phyloP scores from a whole-genome alignment of 2,113 vertebrate species.

The Macrotis lagotis region DNA sequence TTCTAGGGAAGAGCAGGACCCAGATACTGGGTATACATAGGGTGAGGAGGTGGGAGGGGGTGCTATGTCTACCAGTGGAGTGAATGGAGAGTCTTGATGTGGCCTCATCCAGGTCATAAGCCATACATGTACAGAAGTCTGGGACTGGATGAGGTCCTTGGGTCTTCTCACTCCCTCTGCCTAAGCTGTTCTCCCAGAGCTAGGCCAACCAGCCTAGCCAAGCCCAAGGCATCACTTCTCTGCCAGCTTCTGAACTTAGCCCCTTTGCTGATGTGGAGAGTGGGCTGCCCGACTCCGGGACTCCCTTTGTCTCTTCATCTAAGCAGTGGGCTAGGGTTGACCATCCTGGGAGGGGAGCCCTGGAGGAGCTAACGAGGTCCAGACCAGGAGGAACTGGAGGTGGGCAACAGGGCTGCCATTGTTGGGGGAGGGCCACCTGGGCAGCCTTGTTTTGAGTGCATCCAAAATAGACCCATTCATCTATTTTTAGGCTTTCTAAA shows the following conservation, averaged over 20 bases:
- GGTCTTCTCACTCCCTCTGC: no score
- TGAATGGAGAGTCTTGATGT: no score
- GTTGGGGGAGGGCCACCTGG: conserved; percentile 80
- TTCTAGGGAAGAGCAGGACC: no score
- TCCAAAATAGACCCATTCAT: conserved; percentile 82
- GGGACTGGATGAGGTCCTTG: no score
- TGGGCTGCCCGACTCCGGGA: no score
- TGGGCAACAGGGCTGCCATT: conserved; percentile 72
- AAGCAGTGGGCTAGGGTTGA: background rate
- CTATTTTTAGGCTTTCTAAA: conserved; percentile 97
- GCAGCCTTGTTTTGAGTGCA: conserved; percentile 83
- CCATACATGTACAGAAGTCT: no score
- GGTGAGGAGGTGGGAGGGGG: background rate
- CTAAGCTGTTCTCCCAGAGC: no score
- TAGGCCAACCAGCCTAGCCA: no score
- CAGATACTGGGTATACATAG: background rate
- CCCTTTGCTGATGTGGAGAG: no score
- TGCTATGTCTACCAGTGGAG: no score
- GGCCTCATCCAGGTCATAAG: no score
- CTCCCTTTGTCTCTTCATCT: background rate
- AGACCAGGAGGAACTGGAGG: conserved; percentile 62
- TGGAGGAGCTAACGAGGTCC: conserved; percentile 70
- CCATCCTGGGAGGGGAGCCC: conserved; percentile 63
- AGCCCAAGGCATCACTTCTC: no score
- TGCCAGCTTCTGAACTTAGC: background rate